Percentiles rank a stretch among this genome's conserved stretches.
phyloP scores from a whole-genome alignment of 2,797 vertebrate genomes.

The Morus bassanus region DNA sequence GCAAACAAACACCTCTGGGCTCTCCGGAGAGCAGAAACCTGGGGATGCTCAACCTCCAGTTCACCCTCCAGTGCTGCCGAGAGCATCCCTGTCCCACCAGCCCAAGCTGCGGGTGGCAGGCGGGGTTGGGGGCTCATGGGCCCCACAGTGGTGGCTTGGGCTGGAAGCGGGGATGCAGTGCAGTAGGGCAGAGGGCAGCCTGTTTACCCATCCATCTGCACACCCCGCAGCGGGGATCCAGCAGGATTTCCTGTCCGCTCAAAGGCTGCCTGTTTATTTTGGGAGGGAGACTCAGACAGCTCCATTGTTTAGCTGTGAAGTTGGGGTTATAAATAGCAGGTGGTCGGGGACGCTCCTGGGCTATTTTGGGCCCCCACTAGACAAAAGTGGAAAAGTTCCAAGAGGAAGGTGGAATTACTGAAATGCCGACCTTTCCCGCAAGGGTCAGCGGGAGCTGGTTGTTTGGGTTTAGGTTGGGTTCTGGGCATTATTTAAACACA shows the following conservation, averaged over 20 bases:
- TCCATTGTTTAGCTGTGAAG: constrained; percentile 67
- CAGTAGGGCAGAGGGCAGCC: not conserved
- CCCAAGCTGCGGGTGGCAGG: not conserved
- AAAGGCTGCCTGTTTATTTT: constrained; percentile 74
- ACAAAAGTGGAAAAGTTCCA: constrained; percentile 71
- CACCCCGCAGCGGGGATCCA: constrained; percentile 38
- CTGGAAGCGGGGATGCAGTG: not conserved
- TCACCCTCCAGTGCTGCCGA: not conserved
- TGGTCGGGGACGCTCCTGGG: constrained; percentile 42
- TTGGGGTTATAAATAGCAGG: constrained; percentile 71
- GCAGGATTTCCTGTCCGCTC: constrained; percentile 73
- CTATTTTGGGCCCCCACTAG: constrained; percentile 62
- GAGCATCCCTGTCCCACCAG: not conserved
- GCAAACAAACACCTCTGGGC: not conserved
- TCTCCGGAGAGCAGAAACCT: rapidly evolving
- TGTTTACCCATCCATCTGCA: constrained; percentile 50
- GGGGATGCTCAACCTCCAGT: not conserved
- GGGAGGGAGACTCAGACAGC: constrained; percentile 60
- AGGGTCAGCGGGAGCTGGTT: constrained; percentile 30
- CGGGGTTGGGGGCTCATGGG: rapidly evolving
- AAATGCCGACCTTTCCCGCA: constrained; percentile 47
- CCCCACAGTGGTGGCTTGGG: rapidly evolving
- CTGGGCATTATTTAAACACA: constrained; percentile 24
- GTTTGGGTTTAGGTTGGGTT: constrained; percentile 44
- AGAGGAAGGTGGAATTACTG: constrained; percentile 64